Conservation (phyloP, 2,888 invertebrate species). For the Allophyes oxyacanthae region DNA sequence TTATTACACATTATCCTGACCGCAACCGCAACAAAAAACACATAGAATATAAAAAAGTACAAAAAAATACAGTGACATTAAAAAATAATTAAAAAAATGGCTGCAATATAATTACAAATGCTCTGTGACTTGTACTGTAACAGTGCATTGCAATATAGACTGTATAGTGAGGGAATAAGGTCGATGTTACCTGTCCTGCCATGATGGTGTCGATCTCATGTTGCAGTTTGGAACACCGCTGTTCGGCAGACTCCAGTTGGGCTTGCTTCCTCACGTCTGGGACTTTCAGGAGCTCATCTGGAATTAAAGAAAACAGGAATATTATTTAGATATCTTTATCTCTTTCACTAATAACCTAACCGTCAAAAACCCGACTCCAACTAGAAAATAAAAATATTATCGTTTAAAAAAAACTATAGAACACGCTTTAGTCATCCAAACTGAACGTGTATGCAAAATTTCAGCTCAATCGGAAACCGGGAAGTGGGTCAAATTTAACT, state of each 20-base stretch:
- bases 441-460: too few relatives aligned
- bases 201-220: slow-evolving; percentile 82
- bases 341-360: too few relatives aligned
- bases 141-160: slow-evolving; percentile 39
- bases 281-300: slow-evolving; percentile 84
- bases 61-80: slow-evolving; percentile 49
- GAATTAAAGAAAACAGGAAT: too few relatives aligned
- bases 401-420: too few relatives aligned
- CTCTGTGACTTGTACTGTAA: slow-evolving; percentile 44
- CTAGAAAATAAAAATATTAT: too few relatives aligned
- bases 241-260: slow-evolving; percentile 82
- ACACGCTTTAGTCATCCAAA: too few relatives aligned
- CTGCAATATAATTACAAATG: slow-evolving; percentile 66
- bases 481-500: too few relatives aligned
- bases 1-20: slow-evolving; percentile 35
- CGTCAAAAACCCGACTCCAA: too few relatives aligned
- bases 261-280: slow-evolving; percentile 84
- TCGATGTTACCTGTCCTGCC: slow-evolving; percentile 75
- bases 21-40: slow-evolving; percentile 52
- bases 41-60: slow-evolving; percentile 49
- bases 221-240: slow-evolving; percentile 78
- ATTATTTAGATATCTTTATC: too few relatives aligned
- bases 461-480: too few relatives aligned
- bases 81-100: slow-evolving; percentile 39
- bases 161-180: slow-evolving; percentile 16